These are phyloP conservation scores for Formica exsecta DNA, from an alignment of 1,140 invertebrate genomes.

Conservation along the genomic window DNA sequence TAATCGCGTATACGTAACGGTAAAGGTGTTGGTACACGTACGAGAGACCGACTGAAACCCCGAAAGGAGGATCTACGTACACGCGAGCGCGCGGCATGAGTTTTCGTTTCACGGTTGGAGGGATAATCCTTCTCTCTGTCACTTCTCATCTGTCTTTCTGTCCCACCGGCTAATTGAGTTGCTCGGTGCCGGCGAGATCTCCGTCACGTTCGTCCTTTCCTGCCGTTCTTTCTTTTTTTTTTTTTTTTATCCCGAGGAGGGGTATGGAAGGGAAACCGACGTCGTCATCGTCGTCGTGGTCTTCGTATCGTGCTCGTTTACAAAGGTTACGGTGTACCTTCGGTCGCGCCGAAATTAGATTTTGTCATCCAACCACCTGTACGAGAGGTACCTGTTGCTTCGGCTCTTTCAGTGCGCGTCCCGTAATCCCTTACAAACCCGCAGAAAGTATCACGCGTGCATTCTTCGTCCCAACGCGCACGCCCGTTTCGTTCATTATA, in stretches of 20 bases:
- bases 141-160: slow-evolving; percentile 78
- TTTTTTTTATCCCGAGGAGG: slow-evolving; percentile 16
- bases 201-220: slow-evolving; percentile 64
- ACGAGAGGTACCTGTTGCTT: slow-evolving; percentile 50
- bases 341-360: slow-evolving; percentile 61
- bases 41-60: slow-evolving; percentile 62
- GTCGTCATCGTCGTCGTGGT: slow-evolving; percentile 24
- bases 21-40: slow-evolving; percentile 77
- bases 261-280: slow-evolving; percentile 44
- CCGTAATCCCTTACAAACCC: slow-evolving; percentile 1
- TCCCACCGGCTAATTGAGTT: slow-evolving; percentile 76
- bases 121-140: slow-evolving; percentile 82
- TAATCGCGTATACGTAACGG: slow-evolving; percentile 79
- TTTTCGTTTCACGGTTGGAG: slow-evolving; percentile 81
- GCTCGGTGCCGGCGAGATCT: slow-evolving; percentile 66
- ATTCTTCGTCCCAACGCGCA: slow-evolving; percentile 3
- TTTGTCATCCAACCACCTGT: slow-evolving; percentile 67
- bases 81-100: slow-evolving; percentile 67
- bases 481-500: slow-evolving; percentile 33
- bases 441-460: slow-evolving; percentile 43
- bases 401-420: not conserved
- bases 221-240: not conserved
- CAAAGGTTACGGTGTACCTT: slow-evolving; percentile 35
- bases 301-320: slow-evolving; percentile 35
- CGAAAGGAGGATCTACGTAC: slow-evolving; percentile 65